Percentiles rank a stretch among this genome's conserved stretches.
Evolutionary conservation across 2,797 vertebrate species (phyloP).

Genomic region (Sternarchorhynchus goeldii): DNA sequence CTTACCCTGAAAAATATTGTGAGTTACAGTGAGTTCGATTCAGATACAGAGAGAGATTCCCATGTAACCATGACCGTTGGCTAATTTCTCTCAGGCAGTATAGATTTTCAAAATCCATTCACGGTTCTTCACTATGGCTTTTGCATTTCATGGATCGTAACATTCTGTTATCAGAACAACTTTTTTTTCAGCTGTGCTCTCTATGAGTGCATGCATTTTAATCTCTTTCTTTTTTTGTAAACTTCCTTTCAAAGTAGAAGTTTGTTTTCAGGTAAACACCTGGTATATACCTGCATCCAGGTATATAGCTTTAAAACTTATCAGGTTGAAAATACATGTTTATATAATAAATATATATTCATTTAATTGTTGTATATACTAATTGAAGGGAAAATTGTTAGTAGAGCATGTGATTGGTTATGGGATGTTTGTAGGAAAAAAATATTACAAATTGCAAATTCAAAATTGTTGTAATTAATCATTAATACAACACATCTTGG

Average conservation of each 20-base stretch:
- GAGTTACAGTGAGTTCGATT: constrained; percentile 20
- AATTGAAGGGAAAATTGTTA: neutral
- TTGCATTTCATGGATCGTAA: constrained; percentile 56
- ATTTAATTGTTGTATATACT: too few relatives aligned
- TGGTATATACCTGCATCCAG: neutral
- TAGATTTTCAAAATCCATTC: constrained; percentile 48
- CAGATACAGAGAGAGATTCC: constrained; percentile 33
- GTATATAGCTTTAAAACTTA: constrained; percentile 10
- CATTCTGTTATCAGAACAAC: constrained; percentile 54
- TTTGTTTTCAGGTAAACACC: neutral
- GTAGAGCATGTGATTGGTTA: neutral
- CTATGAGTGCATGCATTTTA: constrained; percentile 38
- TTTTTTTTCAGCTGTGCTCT: constrained; percentile 46
- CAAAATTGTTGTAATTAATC: constrained; percentile 2
- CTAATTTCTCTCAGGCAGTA: constrained; percentile 42
- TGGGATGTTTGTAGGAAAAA: neutral
- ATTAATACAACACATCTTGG: neutral
- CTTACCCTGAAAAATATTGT: constrained; percentile 27
- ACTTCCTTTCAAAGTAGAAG: constrained; percentile 24
- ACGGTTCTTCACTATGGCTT: constrained; percentile 47
- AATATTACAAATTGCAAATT: neutral
- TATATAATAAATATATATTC: too few relatives aligned
- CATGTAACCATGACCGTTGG: constrained; percentile 42
- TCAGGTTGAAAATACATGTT: neutral
- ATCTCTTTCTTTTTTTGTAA: constrained; percentile 31